Conservation (phyloP, 2,797 vertebrate genomes). For the Eospalax fontanierii region DNA sequence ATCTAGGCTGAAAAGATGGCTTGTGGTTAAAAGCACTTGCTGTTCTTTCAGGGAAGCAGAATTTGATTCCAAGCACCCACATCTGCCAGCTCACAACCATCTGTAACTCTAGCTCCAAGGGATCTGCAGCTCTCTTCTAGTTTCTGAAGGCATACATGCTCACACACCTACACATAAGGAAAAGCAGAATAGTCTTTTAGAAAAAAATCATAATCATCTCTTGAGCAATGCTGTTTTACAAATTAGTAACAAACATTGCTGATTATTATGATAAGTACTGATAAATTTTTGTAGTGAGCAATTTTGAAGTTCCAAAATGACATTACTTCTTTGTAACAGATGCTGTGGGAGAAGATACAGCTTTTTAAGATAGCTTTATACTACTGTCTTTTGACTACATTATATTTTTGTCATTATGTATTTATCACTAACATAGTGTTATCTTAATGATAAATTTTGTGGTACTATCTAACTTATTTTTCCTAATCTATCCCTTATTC, state of each 20-base stretch:
- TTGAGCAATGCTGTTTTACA: not conserved
- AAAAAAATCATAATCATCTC: not conserved
- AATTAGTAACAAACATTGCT: not conserved
- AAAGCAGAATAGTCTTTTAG: not conserved
- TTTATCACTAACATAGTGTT: not conserved
- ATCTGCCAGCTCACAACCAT: too few species aligned
- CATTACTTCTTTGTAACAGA: not conserved
- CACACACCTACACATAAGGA: too few species aligned
- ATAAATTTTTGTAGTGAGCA: slow-evolving; percentile 13
- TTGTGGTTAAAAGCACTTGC: not conserved
- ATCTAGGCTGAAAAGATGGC: not conserved
- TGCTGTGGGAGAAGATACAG: not conserved
- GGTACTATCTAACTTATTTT: slow-evolving; percentile 18
- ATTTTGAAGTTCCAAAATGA: not conserved
- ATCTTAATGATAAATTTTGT: not conserved
- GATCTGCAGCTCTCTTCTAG: not conserved
- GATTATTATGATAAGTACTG: not conserved
- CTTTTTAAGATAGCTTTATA: slow-evolving; percentile 48
- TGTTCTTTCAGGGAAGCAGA: not conserved
- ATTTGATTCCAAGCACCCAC: not conserved
- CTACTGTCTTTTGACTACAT: not conserved
- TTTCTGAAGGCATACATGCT: not conserved
- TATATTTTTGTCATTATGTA: not conserved
- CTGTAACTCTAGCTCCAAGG: not conserved
- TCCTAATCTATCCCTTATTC: not conserved